Conservation (phyloP, 1,140 invertebrate species). For the Ectropis grisescens region DNA sequence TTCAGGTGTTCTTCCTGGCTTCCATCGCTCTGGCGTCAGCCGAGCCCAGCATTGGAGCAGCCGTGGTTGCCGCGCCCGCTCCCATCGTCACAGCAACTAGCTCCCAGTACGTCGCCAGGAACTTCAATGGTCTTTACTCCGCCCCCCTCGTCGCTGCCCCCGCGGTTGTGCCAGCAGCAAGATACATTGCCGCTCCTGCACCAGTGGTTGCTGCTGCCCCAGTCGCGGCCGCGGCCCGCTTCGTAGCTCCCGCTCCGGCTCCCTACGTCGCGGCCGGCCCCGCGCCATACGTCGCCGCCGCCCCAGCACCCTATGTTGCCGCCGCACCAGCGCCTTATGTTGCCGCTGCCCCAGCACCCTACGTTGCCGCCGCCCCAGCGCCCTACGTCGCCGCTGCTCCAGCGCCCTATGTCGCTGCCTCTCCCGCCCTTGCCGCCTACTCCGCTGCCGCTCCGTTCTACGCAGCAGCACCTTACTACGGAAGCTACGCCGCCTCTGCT, state of each 20-base stretch:
- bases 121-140: slow-evolving; percentile 71
- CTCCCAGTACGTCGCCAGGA: slow-evolving; percentile 74
- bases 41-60: slow-evolving; percentile 46
- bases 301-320: slow-evolving; percentile 24
- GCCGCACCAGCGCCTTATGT: too few relatives aligned
- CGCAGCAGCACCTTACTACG: slow-evolving; percentile 5
- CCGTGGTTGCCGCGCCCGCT: slow-evolving; percentile 58
- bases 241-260: slow-evolving; percentile 5
- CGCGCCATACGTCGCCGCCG: slow-evolving; percentile 12
- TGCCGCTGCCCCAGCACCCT: too few relatives aligned
- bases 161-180: slow-evolving; percentile 12
- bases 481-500: too few relatives aligned
- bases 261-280: slow-evolving; percentile 26
- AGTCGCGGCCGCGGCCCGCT: slow-evolving; percentile 29
- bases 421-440: slow-evolving; percentile 13
- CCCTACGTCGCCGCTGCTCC: slow-evolving; percentile 2
- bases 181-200: slow-evolving; percentile 33
- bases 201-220: slow-evolving; percentile 13
- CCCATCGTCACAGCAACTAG: slow-evolving; percentile 74
- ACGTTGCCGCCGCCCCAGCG: slow-evolving; percentile 25
- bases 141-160: slow-evolving; percentile 26
- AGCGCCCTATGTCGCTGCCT: slow-evolving; percentile 23
- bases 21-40: slow-evolving; percentile 43
- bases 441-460: slow-evolving; percentile 27
- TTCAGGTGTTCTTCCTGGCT: slow-evolving; percentile 46